Percentiles rank a stretch among this genome's conserved stretches.
These are phyloP conservation scores for Saturnia japonica DNA, from an alignment of 2,888 invertebrate genomes.

Conservation along the genomic window DNA sequence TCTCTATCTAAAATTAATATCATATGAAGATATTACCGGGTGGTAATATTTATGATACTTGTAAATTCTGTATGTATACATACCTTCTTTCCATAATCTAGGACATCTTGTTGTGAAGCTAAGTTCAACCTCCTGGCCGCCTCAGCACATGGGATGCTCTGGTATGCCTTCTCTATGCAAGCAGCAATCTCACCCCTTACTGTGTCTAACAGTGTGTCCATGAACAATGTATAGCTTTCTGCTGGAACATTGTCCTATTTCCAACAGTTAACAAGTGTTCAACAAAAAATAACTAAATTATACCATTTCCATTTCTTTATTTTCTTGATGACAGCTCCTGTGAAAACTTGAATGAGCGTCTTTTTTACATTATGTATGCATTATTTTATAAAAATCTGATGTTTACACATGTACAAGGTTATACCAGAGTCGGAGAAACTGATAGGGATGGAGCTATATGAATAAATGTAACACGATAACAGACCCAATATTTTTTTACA, in stretches of 20 bases:
- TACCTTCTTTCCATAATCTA: conserved; percentile 91
- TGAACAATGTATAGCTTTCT: conserved; percentile 97
- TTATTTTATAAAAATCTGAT: no score
- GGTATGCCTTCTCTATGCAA: conserved; percentile 98
- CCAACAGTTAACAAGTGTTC: background rate
- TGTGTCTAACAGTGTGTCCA: conserved; percentile 97
- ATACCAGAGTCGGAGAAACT: no score
- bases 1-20: no score
- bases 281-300: background rate
- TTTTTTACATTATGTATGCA: no score
- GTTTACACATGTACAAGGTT: no score
- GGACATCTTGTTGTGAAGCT: conserved; percentile 87
- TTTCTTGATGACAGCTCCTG: no score
- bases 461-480: no score
- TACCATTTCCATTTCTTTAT: no score
- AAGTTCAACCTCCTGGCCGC: conserved; percentile 95
- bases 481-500: no score
- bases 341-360: no score
- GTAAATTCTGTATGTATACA: background rate
- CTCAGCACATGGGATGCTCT: conserved; percentile 92
- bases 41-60: background rate
- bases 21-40: background rate
- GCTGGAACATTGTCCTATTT: conserved; percentile 94
- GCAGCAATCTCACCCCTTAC: conserved; percentile 98
- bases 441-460: no score